Evolutionary conservation across 2,113 vertebrate species (phyloP).

Genomic region (Apodemus sylvaticus): DNA sequence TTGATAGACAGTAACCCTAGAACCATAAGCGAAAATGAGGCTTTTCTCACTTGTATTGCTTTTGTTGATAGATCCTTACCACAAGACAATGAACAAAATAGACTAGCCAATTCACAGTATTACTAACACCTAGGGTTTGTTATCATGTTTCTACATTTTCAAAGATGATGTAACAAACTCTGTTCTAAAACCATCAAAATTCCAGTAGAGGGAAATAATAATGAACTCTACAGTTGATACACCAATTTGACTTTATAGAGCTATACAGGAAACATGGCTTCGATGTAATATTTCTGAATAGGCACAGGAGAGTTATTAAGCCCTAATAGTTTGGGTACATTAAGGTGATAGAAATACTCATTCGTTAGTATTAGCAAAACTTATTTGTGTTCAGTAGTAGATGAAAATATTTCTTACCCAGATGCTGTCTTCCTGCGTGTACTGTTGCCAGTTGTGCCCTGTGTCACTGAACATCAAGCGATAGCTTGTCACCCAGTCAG

Average conservation of each 20-base stretch:
- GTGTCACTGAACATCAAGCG: constrained; percentile 96
- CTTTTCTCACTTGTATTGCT: neutral
- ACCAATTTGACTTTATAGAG: neutral
- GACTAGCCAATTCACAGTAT: neutral
- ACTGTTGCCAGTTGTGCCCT: constrained; percentile 94
- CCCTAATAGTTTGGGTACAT: neutral
- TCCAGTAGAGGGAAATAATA: neutral
- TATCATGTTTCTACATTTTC: neutral
- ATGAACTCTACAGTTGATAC: neutral
- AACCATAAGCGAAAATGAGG: neutral
- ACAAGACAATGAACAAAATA: neutral
- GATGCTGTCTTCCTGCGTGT: constrained; percentile 90
- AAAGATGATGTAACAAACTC: neutral
- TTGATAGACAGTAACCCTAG: neutral
- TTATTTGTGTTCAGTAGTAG: neutral
- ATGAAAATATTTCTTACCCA: constrained; percentile 84
- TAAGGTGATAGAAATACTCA: neutral
- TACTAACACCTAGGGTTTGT: neutral
- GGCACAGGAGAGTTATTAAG: neutral
- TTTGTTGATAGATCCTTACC: neutral
- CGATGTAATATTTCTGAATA: neutral
- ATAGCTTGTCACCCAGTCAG: constrained; percentile 95
- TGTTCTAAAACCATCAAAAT: neutral
- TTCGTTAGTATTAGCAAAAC: neutral
- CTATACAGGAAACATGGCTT: neutral